These are phyloP conservation scores for Drosophila neonasuta DNA, from an alignment of 2,888 invertebrate genomes.

Conservation along the genomic window DNA sequence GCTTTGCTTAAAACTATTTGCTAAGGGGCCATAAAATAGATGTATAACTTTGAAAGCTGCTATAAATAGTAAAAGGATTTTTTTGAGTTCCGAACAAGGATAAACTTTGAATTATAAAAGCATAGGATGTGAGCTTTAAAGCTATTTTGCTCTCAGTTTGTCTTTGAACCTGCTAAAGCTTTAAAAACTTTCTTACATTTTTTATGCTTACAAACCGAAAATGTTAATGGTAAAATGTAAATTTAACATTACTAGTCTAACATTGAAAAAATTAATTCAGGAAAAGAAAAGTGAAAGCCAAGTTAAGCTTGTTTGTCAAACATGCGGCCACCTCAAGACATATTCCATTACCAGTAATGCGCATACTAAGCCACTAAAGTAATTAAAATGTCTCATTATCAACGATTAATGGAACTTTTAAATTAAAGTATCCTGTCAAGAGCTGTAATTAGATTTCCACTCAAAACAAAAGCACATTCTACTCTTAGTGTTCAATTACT, in stretches of 20 bases:
- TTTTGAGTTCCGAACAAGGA: fast-evolving
- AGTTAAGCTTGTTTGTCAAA: conserved; percentile 1
- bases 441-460: conserved; percentile 12
- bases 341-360: conserved; percentile 15
- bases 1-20: not conserved
- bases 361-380: conserved; percentile 19
- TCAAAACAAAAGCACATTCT: not conserved
- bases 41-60: conserved; percentile 8
- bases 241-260: not conserved
- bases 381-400: conserved; percentile 33
- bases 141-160: not conserved
- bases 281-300: not conserved
- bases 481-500: not conserved
- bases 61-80: not conserved
- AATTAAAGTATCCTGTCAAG: conserved; percentile 8
- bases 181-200: not conserved
- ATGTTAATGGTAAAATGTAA: not conserved
- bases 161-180: not conserved
- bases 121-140: not conserved
- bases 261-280: not conserved
- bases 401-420: conserved; percentile 10
- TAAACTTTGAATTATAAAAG: not conserved
- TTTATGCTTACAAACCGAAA: too few species aligned
- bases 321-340: conserved; percentile 8
- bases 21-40: not conserved